Percentiles rank a stretch among this genome's conserved stretches.
Evolutionary conservation across 2,113 vertebrate genomes (phyloP).

Genomic region (Chloropsis cyanopogon): DNA sequence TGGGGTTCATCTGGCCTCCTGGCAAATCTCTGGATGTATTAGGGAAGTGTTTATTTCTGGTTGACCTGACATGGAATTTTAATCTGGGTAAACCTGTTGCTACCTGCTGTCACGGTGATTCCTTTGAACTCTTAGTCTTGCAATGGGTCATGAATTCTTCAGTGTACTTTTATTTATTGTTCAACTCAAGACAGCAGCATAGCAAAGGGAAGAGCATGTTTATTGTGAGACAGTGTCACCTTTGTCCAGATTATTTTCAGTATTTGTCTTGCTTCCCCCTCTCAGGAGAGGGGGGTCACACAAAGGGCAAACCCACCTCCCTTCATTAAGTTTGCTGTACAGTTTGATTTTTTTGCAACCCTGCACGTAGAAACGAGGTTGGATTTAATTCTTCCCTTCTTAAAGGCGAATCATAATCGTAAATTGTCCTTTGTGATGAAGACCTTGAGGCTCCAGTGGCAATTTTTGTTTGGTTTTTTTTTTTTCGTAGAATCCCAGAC

Average conservation of each 20-base stretch:
- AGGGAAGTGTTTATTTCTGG: slow-evolving; percentile 21
- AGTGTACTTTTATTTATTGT: not conserved
- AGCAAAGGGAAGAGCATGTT: not conserved
- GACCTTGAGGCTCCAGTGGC: not conserved
- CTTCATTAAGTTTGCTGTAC: not conserved
- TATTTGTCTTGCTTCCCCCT: not conserved
- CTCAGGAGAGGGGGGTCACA: not conserved
- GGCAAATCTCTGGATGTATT: not conserved
- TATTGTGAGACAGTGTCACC: not conserved
- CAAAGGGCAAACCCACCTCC: not conserved
- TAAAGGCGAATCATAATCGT: not conserved
- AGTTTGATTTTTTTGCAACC: not conserved
- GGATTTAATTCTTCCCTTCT: not conserved
- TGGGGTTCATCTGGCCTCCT: not conserved
- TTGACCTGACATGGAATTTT: slow-evolving; percentile 51
- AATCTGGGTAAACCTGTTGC: slow-evolving; percentile 42
- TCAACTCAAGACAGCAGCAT: not conserved
- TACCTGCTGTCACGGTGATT: slow-evolving; percentile 13
- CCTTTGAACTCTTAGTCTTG: slow-evolving; percentile 27
- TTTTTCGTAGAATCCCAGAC: not conserved
- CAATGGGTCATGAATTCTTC: slow-evolving; percentile 4
- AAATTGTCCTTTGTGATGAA: not conserved
- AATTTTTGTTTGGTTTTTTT: not conserved
- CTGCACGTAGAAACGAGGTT: not conserved
- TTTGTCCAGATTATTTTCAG: not conserved